phyloP scores from a whole-genome alignment of 2,113 vertebrate species.

The Turdus rufiventris region DNA sequence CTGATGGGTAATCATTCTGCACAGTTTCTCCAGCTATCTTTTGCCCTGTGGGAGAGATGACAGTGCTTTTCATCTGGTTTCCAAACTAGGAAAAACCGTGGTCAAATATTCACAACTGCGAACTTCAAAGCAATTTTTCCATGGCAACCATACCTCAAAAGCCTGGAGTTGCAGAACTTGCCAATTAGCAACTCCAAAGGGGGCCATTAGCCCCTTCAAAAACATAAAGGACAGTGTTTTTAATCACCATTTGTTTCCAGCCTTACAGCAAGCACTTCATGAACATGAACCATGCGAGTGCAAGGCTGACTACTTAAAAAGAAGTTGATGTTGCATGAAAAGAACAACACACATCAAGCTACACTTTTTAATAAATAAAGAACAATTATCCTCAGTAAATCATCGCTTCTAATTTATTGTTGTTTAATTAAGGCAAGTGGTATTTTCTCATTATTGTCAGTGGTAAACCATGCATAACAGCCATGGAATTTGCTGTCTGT shows the following conservation, averaged over 20 bases:
- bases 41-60: conserved; percentile 67
- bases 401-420: conserved; percentile 4
- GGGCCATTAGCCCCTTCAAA: conserved; percentile 80
- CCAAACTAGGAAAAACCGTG: conserved; percentile 66
- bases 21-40: conserved; percentile 34
- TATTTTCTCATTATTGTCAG: not conserved
- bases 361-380: conserved; percentile 46
- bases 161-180: conserved; percentile 74
- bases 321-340: conserved; percentile 42
- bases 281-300: not conserved
- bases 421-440: conserved; percentile 45
- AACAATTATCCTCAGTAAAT: conserved; percentile 46
- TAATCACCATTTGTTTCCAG: conserved; percentile 73
- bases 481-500: not conserved
- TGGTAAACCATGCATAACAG: not conserved
- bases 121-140: conserved; percentile 84
- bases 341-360: conserved; percentile 19
- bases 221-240: conserved; percentile 67
- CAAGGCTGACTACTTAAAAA: conserved; percentile 18
- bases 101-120: conserved; percentile 77
- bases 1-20: conserved; percentile 52
- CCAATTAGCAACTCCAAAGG: conserved; percentile 87
- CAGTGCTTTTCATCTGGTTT: conserved; percentile 63
- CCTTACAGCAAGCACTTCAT: conserved; percentile 41
- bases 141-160: conserved; percentile 81